Percentiles rank a stretch among this genome's conserved stretches.
Conservation (phyloP, 53 echinoderm and acorn worm species). For the Crossaster papposus region DNA sequence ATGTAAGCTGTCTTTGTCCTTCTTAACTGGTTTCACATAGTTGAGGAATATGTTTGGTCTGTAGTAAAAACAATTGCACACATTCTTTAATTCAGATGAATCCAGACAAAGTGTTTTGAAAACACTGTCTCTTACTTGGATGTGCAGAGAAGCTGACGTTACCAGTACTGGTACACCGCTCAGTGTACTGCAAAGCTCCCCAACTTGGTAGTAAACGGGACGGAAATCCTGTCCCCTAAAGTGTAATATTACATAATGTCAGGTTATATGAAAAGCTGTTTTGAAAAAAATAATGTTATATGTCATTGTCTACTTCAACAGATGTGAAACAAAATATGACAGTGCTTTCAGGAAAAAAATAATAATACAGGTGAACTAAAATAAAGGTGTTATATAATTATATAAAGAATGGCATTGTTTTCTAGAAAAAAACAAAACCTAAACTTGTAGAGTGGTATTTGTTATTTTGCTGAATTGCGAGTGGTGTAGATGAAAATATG, state of each 20-base stretch:
- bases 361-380: too few species aligned
- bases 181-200: background rate
- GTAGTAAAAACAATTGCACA: background rate
- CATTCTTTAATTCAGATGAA: background rate
- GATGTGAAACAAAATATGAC: background rate
- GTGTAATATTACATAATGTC: background rate
- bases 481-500: too few species aligned
- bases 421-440: too few species aligned
- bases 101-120: background rate
- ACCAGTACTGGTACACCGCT: background rate
- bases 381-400: too few species aligned
- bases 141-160: background rate
- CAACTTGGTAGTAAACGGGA: background rate
- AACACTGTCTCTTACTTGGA: background rate
- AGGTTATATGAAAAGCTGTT: too few species aligned
- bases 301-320: background rate
- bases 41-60: too few species aligned
- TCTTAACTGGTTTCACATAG: too few species aligned
- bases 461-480: too few species aligned
- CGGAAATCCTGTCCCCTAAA: conserved; percentile 8
- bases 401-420: too few species aligned
- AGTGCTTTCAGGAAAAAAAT: background rate
- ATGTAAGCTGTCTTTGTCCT: background rate
- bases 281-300: too few species aligned
- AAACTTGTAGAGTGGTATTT: too few species aligned